Percentiles rank a stretch among this genome's conserved stretches.
phyloP scores from a whole-genome alignment of 2,113 vertebrate genomes.

The Pelecanus crispus region DNA sequence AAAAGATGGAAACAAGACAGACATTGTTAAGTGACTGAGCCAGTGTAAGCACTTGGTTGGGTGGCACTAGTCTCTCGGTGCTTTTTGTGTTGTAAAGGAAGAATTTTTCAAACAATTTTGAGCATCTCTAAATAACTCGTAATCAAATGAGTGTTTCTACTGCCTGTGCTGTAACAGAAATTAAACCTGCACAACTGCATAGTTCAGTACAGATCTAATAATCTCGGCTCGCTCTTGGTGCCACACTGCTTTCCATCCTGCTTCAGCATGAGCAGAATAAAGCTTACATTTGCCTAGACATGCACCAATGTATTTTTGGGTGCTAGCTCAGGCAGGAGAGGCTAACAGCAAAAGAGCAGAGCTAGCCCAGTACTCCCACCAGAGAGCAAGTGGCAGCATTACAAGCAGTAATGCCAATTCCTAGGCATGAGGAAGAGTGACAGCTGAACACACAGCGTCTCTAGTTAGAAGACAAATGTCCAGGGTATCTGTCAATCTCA shows the following conservation, averaged over 20 bases:
- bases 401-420: not conserved
- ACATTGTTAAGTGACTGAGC: not conserved
- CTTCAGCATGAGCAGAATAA: fast-evolving
- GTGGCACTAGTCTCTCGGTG: not conserved
- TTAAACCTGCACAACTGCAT: not conserved
- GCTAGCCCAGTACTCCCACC: not conserved
- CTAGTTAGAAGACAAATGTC: fast-evolving
- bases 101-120: not conserved
- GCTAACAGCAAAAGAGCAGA: not conserved
- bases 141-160: not conserved
- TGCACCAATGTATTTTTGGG: fast-evolving
- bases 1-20: not conserved
- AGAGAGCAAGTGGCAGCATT: not conserved
- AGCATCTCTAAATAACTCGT: not conserved
- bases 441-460: not conserved
- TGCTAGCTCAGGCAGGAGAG: not conserved
- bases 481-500: not conserved
- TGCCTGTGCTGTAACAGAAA: not conserved
- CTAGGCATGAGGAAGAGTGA: not conserved
- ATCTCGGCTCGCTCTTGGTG: not conserved
- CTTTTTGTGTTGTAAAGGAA: not conserved
- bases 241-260: not conserved
- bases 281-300: not conserved
- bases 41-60: not conserved
- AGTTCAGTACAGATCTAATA: not conserved